Conservation (phyloP, 2,888 invertebrate genomes). For the Caenorhabditis sinica region DNA sequence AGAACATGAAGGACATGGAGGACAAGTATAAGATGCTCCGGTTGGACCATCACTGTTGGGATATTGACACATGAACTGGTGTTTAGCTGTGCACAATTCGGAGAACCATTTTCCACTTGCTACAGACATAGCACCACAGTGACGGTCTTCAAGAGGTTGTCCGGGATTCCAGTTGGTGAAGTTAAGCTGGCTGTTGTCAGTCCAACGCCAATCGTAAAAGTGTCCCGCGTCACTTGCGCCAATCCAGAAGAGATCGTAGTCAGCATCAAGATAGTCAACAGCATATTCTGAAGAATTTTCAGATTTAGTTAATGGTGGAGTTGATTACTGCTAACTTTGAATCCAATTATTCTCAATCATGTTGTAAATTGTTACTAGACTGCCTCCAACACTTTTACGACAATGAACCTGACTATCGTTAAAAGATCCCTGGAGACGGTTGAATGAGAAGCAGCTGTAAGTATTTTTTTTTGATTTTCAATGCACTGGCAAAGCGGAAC, state of each 20-base stretch:
- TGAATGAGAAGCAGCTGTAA: constrained; percentile 52
- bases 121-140: constrained; percentile 41
- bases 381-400: constrained; percentile 26
- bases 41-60: constrained; percentile 20
- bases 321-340: constrained; percentile 18
- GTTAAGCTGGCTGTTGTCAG: constrained; percentile 30
- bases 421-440: constrained; percentile 48
- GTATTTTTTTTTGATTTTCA: not conserved
- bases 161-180: constrained; percentile 40
- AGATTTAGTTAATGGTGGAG: not conserved
- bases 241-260: constrained; percentile 61
- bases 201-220: constrained; percentile 37
- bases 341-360: constrained; percentile 55
- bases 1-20: constrained; percentile 50
- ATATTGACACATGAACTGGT: constrained; percentile 53
- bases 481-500: not conserved
- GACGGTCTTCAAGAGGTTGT: constrained; percentile 46
- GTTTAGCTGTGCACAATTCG: constrained; percentile 23
- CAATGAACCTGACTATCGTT: constrained; percentile 23
- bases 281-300: constrained; percentile 28
- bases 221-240: constrained; percentile 43
- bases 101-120: constrained; percentile 54
- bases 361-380: constrained; percentile 40
- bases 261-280: constrained; percentile 51
- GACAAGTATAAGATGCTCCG: constrained; percentile 36